These are phyloP conservation scores for Sitobion miscanthi DNA, from an alignment of 1,140 invertebrate genomes.

Conservation along the genomic window DNA sequence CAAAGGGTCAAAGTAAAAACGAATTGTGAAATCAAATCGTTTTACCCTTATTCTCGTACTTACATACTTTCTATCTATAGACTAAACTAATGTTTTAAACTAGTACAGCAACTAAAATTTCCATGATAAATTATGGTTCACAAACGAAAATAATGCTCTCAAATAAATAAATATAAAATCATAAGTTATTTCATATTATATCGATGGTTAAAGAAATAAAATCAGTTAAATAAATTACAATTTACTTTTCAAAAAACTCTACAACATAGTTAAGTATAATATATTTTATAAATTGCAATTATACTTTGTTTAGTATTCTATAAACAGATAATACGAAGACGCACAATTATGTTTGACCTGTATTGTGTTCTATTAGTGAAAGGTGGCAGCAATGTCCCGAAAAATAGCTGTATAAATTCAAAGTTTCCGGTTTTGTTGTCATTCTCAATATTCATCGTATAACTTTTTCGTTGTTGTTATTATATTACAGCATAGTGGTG, in stretches of 20 bases:
- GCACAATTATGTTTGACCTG: not conserved
- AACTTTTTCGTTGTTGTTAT: constrained; percentile 33
- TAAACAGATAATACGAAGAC: not conserved
- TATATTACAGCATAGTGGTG: constrained; percentile 19
- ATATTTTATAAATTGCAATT: not conserved
- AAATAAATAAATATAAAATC: not conserved
- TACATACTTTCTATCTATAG: not conserved
- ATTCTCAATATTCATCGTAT: constrained; percentile 41
- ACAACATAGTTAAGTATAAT: no score
- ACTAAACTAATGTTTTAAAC: not conserved
- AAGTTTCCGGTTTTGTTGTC: constrained; percentile 50
- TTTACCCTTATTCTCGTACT: not conserved
- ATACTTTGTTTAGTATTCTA: not conserved
- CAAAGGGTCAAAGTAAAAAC: not conserved
- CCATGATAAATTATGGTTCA: not conserved
- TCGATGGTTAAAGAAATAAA: not conserved
- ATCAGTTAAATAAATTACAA: not conserved
- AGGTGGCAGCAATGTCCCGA: not conserved
- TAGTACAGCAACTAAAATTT: not conserved
- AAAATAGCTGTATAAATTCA: constrained; percentile 35
- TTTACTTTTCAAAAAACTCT: not conserved
- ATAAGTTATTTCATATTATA: not conserved
- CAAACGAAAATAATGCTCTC: not conserved
- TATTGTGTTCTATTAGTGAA: constrained; percentile 10
- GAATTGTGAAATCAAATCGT: not conserved